Evolutionary conservation across 2,888 invertebrate species (phyloP).

Genomic region (Rutpela maculata): DNA sequence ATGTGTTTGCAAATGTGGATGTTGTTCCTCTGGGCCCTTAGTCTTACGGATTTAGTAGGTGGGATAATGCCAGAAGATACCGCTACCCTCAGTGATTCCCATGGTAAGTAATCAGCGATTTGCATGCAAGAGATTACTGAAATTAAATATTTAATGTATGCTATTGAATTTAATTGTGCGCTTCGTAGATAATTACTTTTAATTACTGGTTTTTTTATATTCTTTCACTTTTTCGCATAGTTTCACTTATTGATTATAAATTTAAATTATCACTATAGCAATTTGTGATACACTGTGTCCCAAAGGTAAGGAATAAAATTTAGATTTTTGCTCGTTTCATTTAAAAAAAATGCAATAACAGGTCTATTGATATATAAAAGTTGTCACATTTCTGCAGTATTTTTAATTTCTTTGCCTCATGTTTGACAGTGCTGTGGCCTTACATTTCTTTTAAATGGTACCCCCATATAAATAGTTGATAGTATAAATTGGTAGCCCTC

Average conservation of each 20-base stretch:
- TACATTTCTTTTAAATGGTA: too few species aligned
- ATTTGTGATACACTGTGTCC: background rate
- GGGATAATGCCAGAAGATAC: conserved; percentile 69
- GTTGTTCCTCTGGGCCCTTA: conserved; percentile 70
- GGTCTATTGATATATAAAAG: too few species aligned
- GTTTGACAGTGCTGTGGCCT: too few species aligned
- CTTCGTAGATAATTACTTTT: background rate
- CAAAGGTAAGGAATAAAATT: too few species aligned
- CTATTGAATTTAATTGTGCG: background rate
- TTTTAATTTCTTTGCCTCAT: too few species aligned
- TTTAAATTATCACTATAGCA: background rate
- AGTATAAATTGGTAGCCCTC: too few species aligned
- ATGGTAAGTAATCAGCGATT: conserved; percentile 55
- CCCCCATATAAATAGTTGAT: too few species aligned
- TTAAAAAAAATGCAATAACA: too few species aligned
- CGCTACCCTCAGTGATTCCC: conserved; percentile 58
- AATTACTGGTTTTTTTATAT: conserved; percentile 33
- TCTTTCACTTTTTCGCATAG: conserved; percentile 49
- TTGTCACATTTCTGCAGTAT: too few species aligned
- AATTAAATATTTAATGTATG: background rate
- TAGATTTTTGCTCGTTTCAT: too few species aligned
- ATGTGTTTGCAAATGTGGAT: conserved; percentile 70
- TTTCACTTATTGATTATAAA: conserved; percentile 46
- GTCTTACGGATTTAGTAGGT: conserved; percentile 64
- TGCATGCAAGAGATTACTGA: background rate